Evolutionary conservation across 1,140 invertebrate species (phyloP).

Genomic region (Microplitis mediator): DNA sequence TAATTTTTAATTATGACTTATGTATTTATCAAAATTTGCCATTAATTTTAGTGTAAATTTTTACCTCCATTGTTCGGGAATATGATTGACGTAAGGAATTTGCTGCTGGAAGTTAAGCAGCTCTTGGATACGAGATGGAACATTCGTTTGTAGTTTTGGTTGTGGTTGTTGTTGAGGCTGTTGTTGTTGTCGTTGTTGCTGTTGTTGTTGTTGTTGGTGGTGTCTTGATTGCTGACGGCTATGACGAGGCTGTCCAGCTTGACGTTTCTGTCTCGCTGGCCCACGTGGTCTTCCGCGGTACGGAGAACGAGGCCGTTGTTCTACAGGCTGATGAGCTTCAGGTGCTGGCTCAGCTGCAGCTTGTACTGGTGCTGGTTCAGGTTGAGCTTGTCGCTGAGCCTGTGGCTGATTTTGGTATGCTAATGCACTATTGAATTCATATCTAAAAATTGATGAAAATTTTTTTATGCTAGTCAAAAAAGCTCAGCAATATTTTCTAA

Average conservation of each 20-base stretch:
- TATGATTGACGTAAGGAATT: slow-evolving; percentile 57
- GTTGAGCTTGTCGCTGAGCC: slow-evolving; percentile 33
- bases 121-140: slow-evolving; percentile 55
- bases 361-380: slow-evolving; percentile 3
- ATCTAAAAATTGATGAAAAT: slow-evolving; percentile 35
- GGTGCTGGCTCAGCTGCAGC: background rate
- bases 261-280: slow-evolving; percentile 23
- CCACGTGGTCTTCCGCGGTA: slow-evolving; percentile 28
- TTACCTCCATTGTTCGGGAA: slow-evolving; percentile 58
- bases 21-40: too few relatives aligned
- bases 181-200: slow-evolving; percentile 14
- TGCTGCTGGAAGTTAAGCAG: slow-evolving; percentile 55
- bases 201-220: slow-evolving; percentile 3
- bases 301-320: slow-evolving; percentile 23
- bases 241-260: slow-evolving; percentile 5
- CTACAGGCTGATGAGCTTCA: slow-evolving; percentile 1
- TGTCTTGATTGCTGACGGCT: too few relatives aligned
- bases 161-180: slow-evolving; percentile 10
- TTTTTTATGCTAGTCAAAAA: background rate
- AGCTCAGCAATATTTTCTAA: background rate
- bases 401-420: background rate
- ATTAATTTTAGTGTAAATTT: background rate
- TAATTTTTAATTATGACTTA: background rate
- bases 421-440: slow-evolving; percentile 37
- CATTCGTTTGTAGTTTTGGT: slow-evolving; percentile 29